phyloP scores from a whole-genome alignment of 2,888 invertebrate species.

The Drosophila diplacantha region DNA sequence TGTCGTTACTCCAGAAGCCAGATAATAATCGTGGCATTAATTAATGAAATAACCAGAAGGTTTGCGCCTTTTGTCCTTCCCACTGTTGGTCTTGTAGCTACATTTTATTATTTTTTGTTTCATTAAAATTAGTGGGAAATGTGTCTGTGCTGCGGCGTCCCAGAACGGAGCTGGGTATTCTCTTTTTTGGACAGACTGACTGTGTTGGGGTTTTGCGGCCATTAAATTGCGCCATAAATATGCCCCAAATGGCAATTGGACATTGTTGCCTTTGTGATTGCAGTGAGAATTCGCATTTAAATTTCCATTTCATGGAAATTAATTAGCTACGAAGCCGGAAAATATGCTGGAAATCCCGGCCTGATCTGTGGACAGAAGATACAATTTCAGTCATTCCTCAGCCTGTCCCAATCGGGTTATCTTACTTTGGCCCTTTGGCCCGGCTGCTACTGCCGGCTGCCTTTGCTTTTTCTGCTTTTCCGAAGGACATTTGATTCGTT shows the following conservation, averaged over 20 bases:
- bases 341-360: conserved; percentile 25
- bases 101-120: conserved; percentile 48
- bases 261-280: conserved; percentile 35
- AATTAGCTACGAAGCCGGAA: conserved; percentile 37
- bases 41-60: conserved; percentile 56
- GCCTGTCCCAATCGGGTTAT: conserved; percentile 16
- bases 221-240: conserved; percentile 54
- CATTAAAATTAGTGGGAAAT: conserved; percentile 46
- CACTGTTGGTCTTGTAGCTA: conserved; percentile 4
- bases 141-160: conserved; percentile 15
- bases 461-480: conserved; percentile 19
- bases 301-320: conserved; percentile 45
- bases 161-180: conserved; percentile 6
- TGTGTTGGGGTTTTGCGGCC: conserved; percentile 30
- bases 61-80: conserved; percentile 43
- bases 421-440: conserved; percentile 11
- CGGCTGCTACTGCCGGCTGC: conserved; percentile 2
- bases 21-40: conserved; percentile 63
- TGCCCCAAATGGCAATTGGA: conserved; percentile 38
- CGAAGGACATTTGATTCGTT: conserved; percentile 54
- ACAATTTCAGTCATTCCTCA: conserved; percentile 40
- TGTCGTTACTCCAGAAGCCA: conserved; percentile 32
- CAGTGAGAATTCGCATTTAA: conserved; percentile 37
- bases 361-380: conserved; percentile 29
- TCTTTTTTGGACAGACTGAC: conserved; percentile 7